Evolutionary conservation across 2,797 vertebrate genomes (phyloP), one percentile per base, ranked within the genome.

Genomic region (Numenius phaeopus): DNA sequence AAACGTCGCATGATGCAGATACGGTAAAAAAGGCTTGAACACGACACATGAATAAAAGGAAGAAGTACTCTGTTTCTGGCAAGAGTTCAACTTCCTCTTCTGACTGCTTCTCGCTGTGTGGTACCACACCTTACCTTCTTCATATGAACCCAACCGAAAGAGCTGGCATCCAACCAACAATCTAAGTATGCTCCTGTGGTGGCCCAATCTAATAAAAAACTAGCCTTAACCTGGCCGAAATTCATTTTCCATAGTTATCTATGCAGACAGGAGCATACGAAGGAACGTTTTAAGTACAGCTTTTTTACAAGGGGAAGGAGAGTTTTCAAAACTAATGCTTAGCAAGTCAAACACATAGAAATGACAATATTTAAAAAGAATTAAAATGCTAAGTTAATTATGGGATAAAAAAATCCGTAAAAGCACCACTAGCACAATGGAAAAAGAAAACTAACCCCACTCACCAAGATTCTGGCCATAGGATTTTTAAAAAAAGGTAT

Each of bases 81-180:
- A 89, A 39, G 57, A 32, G 62, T 55, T 86, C 90, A 96, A 30
- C 82, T 91, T 95, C 92, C 92, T 85, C 67, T 92, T 94, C 70
- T 87, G 94, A 42, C 61, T 91, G 69, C 69, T 77, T 15, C 80
- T 89, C 2, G 1, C 79, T 79, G 71, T 61, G 89, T 82, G 79
- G 90, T 55, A 89, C 80, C 94, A 96, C 96, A 93, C 90, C 96
- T 97, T 62, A 14, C 20, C 15, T 30, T 30, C 81, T 79, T 61
- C 75, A 50, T 27, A n/a, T 7, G 75, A 90, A 83, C 62, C 52
- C 65, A 87, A 72, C 47, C 0, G 0, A 87, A 82, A 81, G 39
- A 59, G 66, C 58, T 94, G 75, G 65, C 78, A 80, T 9, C 22
- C 72, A 44, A 47, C 34, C 71, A 80, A 14, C 54, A 75, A 14